These are phyloP conservation scores for Trichomalopsis sarcophagae DNA, from an alignment of 1,140 invertebrate genomes.

Conservation along the genomic window DNA sequence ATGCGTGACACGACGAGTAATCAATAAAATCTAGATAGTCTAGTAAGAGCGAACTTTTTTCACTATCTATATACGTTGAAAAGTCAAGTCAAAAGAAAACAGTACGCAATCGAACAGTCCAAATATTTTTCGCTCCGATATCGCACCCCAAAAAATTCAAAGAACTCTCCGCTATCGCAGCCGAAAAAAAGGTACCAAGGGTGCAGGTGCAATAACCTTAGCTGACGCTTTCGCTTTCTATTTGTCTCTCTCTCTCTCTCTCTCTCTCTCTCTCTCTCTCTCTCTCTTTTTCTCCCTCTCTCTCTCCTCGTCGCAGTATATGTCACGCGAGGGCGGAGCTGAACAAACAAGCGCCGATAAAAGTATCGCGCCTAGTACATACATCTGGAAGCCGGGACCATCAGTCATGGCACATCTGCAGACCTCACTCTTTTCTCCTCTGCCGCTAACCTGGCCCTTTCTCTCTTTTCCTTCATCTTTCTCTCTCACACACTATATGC, in stretches of 20 bases:
- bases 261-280: background rate
- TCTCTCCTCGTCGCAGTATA: slow-evolving; percentile 34
- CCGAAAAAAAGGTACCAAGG: background rate
- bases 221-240: slow-evolving; percentile 15
- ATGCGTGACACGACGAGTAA: background rate
- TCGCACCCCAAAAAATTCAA: background rate
- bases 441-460: background rate
- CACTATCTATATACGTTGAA: no score
- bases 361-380: slow-evolving; percentile 72
- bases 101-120: background rate
- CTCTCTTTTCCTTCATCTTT: slow-evolving; percentile 3
- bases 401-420: slow-evolving; percentile 75
- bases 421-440: slow-evolving; percentile 55
- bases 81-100: background rate
- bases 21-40: background rate
- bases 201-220: slow-evolving; percentile 45
- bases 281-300: no score
- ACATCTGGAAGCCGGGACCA: slow-evolving; percentile 75
- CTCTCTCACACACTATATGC: background rate
- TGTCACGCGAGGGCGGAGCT: slow-evolving; percentile 61
- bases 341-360: slow-evolving; percentile 74
- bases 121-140: background rate
- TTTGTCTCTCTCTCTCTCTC: background rate
- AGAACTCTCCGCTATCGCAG: background rate
- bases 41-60: no score